These are phyloP conservation scores for Laticauda laticaudata DNA, from an alignment of 2,113 vertebrate genomes.

Conservation along the genomic window DNA sequence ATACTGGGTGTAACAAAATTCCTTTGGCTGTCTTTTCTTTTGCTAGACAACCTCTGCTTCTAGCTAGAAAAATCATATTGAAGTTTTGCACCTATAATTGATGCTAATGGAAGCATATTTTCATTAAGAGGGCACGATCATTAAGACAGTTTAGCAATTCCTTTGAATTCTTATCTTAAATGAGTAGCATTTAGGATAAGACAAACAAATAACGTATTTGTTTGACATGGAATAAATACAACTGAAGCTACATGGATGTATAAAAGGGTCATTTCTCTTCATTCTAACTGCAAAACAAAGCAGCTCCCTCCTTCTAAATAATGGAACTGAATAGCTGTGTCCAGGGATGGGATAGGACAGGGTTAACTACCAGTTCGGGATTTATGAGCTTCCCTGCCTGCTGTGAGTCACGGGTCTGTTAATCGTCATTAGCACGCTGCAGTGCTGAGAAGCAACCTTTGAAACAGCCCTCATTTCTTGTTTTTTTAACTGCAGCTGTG, in stretches of 20 bases:
- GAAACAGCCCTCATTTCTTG: no score
- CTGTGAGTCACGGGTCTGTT: no score
- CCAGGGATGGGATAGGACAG: background rate
- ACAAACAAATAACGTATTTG: background rate
- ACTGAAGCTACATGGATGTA: background rate
- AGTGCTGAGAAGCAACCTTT: no score
- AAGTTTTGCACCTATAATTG: slow-evolving; percentile 7
- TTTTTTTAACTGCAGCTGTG: no score
- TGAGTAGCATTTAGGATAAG: background rate
- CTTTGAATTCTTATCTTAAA: background rate
- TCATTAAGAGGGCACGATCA: background rate
- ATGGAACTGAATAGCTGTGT: background rate
- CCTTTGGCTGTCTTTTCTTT: background rate
- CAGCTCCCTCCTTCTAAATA: background rate
- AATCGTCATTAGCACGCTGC: no score
- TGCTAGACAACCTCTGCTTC: background rate
- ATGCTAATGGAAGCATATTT: background rate
- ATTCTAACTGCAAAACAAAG: background rate
- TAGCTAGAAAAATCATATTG: background rate
- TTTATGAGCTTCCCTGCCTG: no score
- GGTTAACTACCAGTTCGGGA: no score
- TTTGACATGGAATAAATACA: background rate
- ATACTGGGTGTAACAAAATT: background rate
- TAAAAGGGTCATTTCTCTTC: background rate
- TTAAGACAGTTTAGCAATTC: background rate